phyloP scores from a whole-genome alignment of 2,888 invertebrate genomes.

The Cancer borealis region DNA sequence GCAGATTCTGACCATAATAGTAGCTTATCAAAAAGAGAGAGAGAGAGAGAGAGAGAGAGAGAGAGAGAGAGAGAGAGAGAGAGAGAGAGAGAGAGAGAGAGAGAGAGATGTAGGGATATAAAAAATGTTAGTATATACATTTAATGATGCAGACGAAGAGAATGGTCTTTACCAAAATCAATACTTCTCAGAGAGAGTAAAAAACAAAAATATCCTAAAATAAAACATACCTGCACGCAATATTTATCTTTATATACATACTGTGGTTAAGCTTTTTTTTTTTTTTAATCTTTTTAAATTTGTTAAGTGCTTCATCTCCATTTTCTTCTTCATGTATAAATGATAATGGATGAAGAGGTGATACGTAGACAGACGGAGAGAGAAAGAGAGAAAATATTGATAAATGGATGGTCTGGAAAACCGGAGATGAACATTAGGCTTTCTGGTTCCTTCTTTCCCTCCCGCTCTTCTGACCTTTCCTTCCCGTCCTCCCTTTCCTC shows the following conservation, averaged over 20 bases:
- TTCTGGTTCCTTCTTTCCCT: neutral
- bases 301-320: too few species aligned
- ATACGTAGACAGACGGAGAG: neutral
- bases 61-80: conserved; percentile 52
- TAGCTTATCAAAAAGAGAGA: too few species aligned
- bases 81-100: conserved; percentile 32
- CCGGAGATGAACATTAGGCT: neutral
- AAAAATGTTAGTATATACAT: too few species aligned
- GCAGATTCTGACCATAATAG: too few species aligned
- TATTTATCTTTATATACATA: too few species aligned
- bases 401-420: neutral
- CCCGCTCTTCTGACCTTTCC: neutral
- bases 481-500: neutral
- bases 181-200: too few species aligned
- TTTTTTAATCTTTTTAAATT: too few species aligned
- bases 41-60: conserved; percentile 16
- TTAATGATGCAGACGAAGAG: neutral
- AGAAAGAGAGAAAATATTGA: neutral
- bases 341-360: too few species aligned
- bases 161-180: neutral
- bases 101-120: neutral
- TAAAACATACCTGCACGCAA: too few species aligned
- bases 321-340: too few species aligned
- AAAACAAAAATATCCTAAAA: too few species aligned
- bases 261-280: too few species aligned